Percentiles rank a stretch among this genome's conserved stretches.
phyloP scores from a whole-genome alignment of 2,113 vertebrate species.

The Antechinus stuartii region DNA sequence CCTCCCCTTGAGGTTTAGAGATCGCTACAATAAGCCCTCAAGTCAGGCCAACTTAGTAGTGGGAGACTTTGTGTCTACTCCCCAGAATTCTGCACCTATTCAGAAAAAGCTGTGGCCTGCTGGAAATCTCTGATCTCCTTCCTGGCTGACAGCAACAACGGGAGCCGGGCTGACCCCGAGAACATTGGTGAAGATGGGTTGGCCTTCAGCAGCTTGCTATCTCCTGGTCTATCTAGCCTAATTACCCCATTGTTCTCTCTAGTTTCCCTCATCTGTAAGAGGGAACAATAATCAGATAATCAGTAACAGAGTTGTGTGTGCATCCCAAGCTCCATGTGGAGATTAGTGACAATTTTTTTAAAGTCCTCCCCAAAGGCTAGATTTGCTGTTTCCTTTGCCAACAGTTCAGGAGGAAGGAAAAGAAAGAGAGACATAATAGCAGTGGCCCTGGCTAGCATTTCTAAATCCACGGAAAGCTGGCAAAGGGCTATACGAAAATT shows the following conservation, averaged over 20 bases:
- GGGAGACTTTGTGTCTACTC: neutral
- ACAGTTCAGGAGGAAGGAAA: neutral
- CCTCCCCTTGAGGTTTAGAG: neutral
- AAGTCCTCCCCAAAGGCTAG: neutral
- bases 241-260: neutral
- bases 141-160: neutral
- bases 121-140: neutral
- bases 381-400: neutral
- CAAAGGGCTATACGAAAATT: neutral
- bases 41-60: neutral
- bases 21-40: neutral
- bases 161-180: neutral
- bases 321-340: neutral
- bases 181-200: neutral
- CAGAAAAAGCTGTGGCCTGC: neutral
- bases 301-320: neutral
- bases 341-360: neutral
- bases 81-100: neutral
- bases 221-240: neutral
- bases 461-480: neutral
- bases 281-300: neutral
- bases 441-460: neutral
- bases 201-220: neutral
- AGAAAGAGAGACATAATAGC: neutral
- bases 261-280: neutral